Base-by-base conservation (phyloP, 2,113 vertebrate species). In the Otus sunia region DNA sequence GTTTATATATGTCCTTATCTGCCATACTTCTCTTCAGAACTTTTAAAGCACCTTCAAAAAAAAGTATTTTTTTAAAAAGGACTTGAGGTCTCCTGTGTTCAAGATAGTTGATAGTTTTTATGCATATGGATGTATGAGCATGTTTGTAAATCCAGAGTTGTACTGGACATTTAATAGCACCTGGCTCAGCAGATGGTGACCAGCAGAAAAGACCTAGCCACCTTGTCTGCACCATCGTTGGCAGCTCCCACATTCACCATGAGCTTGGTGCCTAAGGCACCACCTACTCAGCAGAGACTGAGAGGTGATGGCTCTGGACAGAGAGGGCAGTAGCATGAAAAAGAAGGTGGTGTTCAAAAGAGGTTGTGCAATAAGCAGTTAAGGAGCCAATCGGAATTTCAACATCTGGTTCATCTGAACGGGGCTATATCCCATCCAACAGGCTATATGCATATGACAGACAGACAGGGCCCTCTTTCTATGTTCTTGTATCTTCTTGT, bases 171-270 rank as follows among this genome's bases (percentile, higher is more conserved):
- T 77, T 67, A 59, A 25, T 9, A 75, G 13, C 26, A 63, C 67
- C 36, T 9, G 43, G 14, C 20, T 75, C 25, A 82, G 66, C 11
- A 22, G 19, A 41, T 22, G 25, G 5, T 39, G 23, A 58, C 41
- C 25, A 55, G 47, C 9, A 79, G 53, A 75, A 86, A 68, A 47
- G 43, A 32, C 27, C 5, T 20, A 9, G 8, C 7, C 76, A 41
- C 25, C 9, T 75, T 75, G 29, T 52, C 36, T 52, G 45, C 37
- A 10, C 18, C 14, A 29, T 11, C 27, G 2, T 0, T 37, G 84
- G 8, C 29, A 18, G 32, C 32, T 63, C 10, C 13, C 19, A 41
- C 0, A 0, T n/a, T 88, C 66, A 41, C 60, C 12, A 9, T 22
- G 19, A 69, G 21, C 19, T 63, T 67, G 12, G 25, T 64, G 26